Evolutionary conservation across 2,113 vertebrate genomes (phyloP).

Genomic region (Spheniscus mendiculus): DNA sequence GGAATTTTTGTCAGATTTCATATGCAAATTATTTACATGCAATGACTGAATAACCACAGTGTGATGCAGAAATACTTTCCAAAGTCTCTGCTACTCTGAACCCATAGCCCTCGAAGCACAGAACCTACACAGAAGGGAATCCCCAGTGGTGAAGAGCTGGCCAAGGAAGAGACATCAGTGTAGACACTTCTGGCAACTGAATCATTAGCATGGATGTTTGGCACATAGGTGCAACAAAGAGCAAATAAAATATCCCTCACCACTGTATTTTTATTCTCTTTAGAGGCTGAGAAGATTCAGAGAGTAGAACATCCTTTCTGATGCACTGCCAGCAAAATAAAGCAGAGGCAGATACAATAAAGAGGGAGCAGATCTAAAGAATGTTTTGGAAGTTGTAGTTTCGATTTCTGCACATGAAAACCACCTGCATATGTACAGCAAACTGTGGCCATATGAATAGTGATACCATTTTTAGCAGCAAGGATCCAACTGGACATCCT

Average conservation of each 20-base stretch:
- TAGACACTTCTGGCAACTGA: background rate
- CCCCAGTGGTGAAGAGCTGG: background rate
- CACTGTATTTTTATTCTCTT: background rate
- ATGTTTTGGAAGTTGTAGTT: background rate
- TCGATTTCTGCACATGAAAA: background rate
- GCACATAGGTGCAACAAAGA: background rate
- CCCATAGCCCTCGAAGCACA: background rate
- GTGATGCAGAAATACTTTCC: background rate
- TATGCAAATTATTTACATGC: background rate
- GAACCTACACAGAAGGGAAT: background rate
- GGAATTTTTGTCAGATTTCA: background rate
- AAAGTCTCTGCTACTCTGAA: background rate
- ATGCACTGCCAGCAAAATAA: background rate
- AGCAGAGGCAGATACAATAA: background rate
- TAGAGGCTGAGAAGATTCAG: background rate
- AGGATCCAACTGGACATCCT: background rate
- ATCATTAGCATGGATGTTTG: background rate
- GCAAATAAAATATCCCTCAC: background rate
- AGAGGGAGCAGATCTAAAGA: background rate
- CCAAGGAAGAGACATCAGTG: background rate
- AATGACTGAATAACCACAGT: background rate
- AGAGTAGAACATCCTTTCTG: background rate
- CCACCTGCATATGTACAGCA: background rate
- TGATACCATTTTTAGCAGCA: background rate
- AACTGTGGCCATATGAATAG: background rate